A percentile compares a stretch with the other conserved stretches of the same genome.
These are phyloP conservation scores for Apeltes quadracus DNA, from an alignment of 2,113 vertebrate genomes.

Conservation along the genomic window DNA sequence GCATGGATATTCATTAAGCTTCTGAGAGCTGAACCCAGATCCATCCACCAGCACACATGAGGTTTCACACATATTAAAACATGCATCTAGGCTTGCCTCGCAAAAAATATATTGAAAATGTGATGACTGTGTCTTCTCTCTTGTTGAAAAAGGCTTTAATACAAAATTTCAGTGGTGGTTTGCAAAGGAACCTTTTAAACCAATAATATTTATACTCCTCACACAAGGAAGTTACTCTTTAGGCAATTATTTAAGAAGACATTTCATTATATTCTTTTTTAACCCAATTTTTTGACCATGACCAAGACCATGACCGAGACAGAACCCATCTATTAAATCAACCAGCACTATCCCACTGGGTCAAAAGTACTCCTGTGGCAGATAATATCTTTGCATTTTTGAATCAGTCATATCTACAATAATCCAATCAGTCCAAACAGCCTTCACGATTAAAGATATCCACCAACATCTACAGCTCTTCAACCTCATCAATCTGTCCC, in stretches of 20 bases:
- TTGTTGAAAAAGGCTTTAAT: neutral
- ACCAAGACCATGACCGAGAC: too few relatives aligned
- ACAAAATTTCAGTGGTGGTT: conserved; percentile 23
- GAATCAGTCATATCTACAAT: neutral
- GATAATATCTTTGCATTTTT: neutral
- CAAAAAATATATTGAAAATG: neutral
- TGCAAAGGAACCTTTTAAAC: neutral
- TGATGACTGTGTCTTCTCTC: neutral
- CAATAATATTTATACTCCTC: neutral
- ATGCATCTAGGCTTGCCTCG: neutral
- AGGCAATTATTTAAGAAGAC: neutral
- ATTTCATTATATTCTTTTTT: neutral
- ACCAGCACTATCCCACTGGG: neutral
- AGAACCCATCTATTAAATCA: too few relatives aligned
- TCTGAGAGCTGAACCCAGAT: conserved; percentile 5
- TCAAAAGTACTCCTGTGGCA: neutral
- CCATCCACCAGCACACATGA: conserved; percentile 12
- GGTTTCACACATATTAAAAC: neutral
- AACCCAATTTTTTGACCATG: too few relatives aligned
- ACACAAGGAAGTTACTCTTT: neutral
- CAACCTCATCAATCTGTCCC: neutral
- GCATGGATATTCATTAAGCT: conserved; percentile 7
- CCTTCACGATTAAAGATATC: neutral
- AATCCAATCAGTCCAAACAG: neutral
- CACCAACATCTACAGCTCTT: neutral